Evolutionary conservation across 2,888 invertebrate genomes (phyloP).

Genomic region (Germaria angustata): DNA sequence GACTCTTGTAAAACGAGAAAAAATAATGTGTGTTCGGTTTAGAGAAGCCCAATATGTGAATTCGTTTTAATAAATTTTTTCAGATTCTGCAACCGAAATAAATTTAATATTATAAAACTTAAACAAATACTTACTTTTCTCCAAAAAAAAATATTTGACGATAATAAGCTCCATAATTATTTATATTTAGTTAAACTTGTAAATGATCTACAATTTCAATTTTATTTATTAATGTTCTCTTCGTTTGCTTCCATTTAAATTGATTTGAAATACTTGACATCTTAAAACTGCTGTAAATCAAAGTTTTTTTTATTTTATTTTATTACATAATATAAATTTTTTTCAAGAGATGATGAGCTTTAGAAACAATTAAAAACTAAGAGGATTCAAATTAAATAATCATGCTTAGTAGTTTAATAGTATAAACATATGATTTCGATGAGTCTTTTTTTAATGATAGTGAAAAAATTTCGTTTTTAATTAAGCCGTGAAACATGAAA

Average conservation of each 20-base stretch:
- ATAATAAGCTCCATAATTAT: too few species aligned
- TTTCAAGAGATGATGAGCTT: conserved; percentile 18
- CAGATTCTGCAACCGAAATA: too few species aligned
- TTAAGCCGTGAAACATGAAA: conserved; percentile 21
- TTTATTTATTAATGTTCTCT: conserved; percentile 37
- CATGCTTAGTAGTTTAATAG: conserved; percentile 23
- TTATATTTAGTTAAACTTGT: neutral
- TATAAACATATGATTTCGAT: neutral
- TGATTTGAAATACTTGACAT: conserved; percentile 39
- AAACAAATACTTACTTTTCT: too few species aligned
- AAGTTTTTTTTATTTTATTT: conserved; percentile 3
- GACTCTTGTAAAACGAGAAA: too few species aligned
- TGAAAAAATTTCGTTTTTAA: neutral
- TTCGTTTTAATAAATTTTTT: too few species aligned
- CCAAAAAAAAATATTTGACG: too few species aligned
- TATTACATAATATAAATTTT: conserved; percentile 12
- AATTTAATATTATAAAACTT: too few species aligned
- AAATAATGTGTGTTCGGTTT: too few species aligned
- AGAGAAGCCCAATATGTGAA: too few species aligned
- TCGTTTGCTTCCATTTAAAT: conserved; percentile 30
- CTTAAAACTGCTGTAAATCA: conserved; percentile 29
- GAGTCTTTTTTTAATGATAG: neutral
- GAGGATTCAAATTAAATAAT: neutral
- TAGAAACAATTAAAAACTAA: conserved; percentile 19
- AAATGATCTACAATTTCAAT: conserved; percentile 15